Percentiles rank a stretch among this genome's conserved stretches.
These are phyloP conservation scores for Dysdera silvatica DNA, from an alignment of 1,140 invertebrate genomes.

Conservation along the genomic window DNA sequence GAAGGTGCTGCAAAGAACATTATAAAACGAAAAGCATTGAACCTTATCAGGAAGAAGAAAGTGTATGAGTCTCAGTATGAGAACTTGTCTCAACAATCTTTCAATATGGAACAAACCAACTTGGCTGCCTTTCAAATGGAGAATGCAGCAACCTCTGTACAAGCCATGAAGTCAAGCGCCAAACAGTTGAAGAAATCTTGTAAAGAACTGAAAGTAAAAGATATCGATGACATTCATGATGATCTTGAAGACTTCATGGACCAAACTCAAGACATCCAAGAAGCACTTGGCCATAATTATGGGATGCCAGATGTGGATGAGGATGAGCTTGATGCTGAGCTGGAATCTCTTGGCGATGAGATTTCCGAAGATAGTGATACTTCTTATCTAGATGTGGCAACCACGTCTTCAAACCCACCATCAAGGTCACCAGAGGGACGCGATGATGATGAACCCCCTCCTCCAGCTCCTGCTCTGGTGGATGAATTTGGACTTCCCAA, in stretches of 20 bases:
- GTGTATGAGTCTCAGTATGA: neutral
- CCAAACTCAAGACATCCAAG: neutral
- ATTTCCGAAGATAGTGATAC: neutral
- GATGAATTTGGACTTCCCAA: neutral
- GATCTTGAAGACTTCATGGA: neutral
- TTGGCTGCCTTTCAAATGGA: neutral
- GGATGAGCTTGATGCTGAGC: neutral
- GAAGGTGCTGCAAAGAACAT: neutral
- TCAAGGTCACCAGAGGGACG: neutral
- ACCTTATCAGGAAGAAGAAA: neutral
- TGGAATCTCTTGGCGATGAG: neutral
- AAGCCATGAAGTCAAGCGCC: neutral
- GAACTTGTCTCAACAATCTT: neutral
- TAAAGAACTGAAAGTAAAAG: neutral
- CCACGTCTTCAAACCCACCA: neutral
- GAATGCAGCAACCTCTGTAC: neutral
- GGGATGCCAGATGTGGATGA: neutral
- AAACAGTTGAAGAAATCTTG: neutral
- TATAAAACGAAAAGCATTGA: neutral
- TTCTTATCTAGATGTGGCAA: neutral
- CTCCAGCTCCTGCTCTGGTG: too few species aligned
- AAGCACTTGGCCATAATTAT: neutral
- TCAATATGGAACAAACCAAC: neutral
- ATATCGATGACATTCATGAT: neutral
- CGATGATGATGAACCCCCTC: neutral